Percentiles rank a stretch among this genome's conserved stretches.
phyloP scores from a whole-genome alignment of 2,113 vertebrate genomes.

The Otus sunia region DNA sequence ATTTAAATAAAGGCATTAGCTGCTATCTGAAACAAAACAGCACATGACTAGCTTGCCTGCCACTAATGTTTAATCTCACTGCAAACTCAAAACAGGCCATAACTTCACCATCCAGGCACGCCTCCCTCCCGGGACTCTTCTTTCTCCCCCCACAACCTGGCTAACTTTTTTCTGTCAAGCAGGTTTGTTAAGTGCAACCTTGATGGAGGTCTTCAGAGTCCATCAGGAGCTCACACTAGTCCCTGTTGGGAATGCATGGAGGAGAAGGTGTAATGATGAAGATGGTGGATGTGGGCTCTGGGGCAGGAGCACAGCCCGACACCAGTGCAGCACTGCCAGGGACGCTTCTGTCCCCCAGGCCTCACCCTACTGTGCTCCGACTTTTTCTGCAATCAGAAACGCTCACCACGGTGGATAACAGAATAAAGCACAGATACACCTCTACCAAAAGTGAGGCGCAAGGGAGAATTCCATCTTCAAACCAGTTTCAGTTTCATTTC shows the following conservation, averaged over 20 bases:
- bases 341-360: neutral
- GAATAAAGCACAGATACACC: neutral
- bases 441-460: neutral
- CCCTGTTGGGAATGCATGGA: rapidly evolving
- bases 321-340: neutral
- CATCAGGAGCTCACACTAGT: neutral
- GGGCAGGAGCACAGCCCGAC: neutral
- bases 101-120: rapidly evolving
- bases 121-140: neutral
- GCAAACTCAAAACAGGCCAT: neutral
- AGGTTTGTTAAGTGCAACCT: neutral
- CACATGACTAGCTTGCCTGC: rapidly evolving
- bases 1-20: neutral
- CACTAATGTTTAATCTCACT: neutral
- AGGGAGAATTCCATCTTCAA: neutral
- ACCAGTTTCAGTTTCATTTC: conserved; percentile 1
- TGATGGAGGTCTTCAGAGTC: neutral
- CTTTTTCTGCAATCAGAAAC: neutral
- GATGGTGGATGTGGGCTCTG: neutral
- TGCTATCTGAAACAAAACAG: neutral
- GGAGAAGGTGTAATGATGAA: neutral
- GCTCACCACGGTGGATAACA: rapidly evolving
- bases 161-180: neutral
- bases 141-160: neutral
- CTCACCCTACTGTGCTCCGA: rapidly evolving